These are phyloP conservation scores for Drosophila pachea DNA, from an alignment of 1,140 invertebrate genomes.

Conservation along the genomic window DNA sequence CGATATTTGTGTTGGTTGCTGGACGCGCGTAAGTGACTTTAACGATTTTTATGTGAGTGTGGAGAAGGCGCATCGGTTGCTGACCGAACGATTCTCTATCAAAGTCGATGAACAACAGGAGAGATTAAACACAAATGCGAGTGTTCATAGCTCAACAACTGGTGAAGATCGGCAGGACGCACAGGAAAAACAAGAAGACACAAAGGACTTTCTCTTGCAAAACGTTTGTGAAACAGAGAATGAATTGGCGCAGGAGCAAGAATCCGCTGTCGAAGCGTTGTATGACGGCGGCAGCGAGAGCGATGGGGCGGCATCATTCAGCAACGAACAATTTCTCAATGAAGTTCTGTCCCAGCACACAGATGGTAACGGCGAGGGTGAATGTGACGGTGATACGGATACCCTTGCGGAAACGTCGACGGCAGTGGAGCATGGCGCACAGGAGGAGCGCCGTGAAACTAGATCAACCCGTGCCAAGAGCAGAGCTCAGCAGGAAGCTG, in stretches of 20 bases:
- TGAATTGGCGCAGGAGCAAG: conserved; percentile 15
- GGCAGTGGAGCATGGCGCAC: neutral
- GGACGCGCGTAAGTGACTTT: conserved; percentile 59
- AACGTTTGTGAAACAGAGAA: conserved; percentile 13
- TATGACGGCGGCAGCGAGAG: conserved; percentile 19
- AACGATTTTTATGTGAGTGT: conserved; percentile 59
- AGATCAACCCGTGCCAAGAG: conserved; percentile 48
- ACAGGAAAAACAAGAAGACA: neutral
- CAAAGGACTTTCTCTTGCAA: conserved; percentile 14
- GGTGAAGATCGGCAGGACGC: conserved; percentile 14
- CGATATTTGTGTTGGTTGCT: conserved; percentile 54
- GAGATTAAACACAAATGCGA: neutral
- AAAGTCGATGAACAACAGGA: conserved; percentile 34
- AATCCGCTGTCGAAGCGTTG: conserved; percentile 11
- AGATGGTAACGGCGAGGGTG: neutral
- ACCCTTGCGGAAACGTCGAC: neutral
- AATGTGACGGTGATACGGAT: neutral
- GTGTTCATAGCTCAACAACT: neutral
- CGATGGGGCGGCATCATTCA: conserved; percentile 43
- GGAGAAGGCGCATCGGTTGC: conserved; percentile 66
- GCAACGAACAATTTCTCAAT: conserved; percentile 61
- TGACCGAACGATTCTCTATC: conserved; percentile 63
- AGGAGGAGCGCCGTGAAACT: conserved; percentile 51
- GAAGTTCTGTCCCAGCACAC: conserved; percentile 43
- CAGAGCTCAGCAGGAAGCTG: conserved; percentile 35